phyloP scores from a whole-genome alignment of 2,888 invertebrate species.

The Tortricodes alternella region DNA sequence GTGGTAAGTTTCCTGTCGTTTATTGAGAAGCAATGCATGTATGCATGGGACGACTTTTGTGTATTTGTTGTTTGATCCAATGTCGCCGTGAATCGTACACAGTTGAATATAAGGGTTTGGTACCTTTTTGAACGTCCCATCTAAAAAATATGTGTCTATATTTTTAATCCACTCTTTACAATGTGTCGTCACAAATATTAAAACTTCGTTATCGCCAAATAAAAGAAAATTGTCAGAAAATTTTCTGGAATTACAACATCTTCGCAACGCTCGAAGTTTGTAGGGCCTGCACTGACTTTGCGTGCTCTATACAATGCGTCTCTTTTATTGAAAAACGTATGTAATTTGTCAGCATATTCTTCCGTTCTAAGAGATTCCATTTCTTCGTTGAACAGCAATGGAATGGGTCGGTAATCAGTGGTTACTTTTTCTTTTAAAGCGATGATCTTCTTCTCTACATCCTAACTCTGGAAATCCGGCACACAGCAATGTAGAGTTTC shows the following conservation, averaged over 20 bases:
- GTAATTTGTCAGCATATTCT: neutral
- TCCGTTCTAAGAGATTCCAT: neutral
- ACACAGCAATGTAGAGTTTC: neutral
- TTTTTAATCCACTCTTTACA: neutral
- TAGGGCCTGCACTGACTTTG: neutral
- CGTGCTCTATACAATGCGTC: neutral
- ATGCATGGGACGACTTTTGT: neutral
- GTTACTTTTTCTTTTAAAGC: neutral
- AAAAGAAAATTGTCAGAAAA: neutral
- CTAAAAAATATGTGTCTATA: neutral
- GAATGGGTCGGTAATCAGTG: neutral
- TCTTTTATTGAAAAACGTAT: neutral
- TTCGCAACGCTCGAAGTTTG: neutral
- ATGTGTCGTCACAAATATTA: neutral
- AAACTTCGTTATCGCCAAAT: neutral
- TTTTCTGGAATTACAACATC: neutral
- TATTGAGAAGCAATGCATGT: neutral
- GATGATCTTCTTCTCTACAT: neutral
- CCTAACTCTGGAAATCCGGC: neutral
- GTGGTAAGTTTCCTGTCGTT: neutral
- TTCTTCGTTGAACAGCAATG: neutral
- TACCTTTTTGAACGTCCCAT: neutral
- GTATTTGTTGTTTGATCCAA: neutral
- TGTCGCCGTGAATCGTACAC: neutral
- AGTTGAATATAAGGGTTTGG: neutral